Base-by-base conservation (phyloP, 1,140 invertebrate species). In the Cydia splendana region DNA sequence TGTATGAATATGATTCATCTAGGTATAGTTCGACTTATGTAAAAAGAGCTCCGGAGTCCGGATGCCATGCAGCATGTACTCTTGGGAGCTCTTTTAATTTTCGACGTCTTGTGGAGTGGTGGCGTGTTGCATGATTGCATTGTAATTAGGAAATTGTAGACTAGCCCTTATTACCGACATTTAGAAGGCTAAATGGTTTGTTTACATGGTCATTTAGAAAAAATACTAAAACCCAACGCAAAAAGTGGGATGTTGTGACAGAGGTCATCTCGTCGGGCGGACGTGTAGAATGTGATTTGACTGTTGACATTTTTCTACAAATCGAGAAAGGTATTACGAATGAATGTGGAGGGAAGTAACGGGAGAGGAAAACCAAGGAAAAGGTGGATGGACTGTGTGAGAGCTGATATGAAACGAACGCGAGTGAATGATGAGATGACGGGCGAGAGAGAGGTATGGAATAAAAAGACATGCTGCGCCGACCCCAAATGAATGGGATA, bases 1-100 rank as follows among this genome's bases (percentile, higher is more conserved):
- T 80, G 78, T 76, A 81, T 86, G 89, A 89, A 91, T 91, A 74
- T 83, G 82, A 91, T 91, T 91, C 88, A 83, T 84, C 77, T 83
- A 78, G 74, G 51, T 51, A 71, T 76, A 18, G n/a, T 38, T 42
- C 67, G 57, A 62, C 20, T 62, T 62, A 24, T 12, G 20, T 62
- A 12, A 24, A 24, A 62, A 62, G 57, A 62, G 20, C 18, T 62
- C 20, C 20, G 57, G 6, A 24, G 15, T 18, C 9, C 18, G 53
- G 9, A 9, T 18, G 1, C 10, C 9, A 24, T 24, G n/a, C 18
- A 62, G 20, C 7, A 62, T 24, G 57, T 53, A 53, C 5, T n/a
- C n/a, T 24, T 62, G 18, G 20, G n/a, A 20, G 57, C 57, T 62
- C 20, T 62, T 62, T 62, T 62, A 6, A 24, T 10, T n/a, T 57